Percentiles rank a stretch among this genome's conserved stretches.
Conservation (phyloP, 2,797 vertebrate genomes). For the Anableps anableps region DNA sequence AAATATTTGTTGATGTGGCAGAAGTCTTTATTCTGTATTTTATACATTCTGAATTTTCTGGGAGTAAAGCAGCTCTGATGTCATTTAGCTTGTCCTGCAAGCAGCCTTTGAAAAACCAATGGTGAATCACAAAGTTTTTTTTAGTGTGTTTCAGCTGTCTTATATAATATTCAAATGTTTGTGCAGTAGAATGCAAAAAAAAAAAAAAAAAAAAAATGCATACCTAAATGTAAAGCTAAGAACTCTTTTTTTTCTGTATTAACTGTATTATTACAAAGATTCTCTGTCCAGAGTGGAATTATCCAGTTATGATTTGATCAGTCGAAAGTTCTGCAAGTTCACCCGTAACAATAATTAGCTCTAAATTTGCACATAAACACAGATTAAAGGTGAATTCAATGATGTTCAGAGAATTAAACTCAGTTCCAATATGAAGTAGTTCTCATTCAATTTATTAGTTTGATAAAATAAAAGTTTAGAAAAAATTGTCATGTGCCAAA, state of each 20-base stretch:
- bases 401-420: background rate
- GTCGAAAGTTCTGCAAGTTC: background rate
- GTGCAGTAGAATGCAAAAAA: background rate
- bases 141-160: background rate
- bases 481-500: background rate
- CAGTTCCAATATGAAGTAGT: background rate
- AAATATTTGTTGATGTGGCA: slow-evolving; percentile 1
- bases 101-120: background rate
- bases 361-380: background rate
- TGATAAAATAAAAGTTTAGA: background rate
- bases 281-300: background rate
- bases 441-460: background rate
- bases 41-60: background rate
- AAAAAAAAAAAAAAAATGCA: background rate
- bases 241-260: too few species aligned
- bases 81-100: background rate
- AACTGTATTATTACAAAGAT: background rate
- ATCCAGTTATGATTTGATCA: background rate
- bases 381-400: background rate
- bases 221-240: too few species aligned
- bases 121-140: background rate
- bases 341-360: background rate
- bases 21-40: background rate
- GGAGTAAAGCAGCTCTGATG: background rate
- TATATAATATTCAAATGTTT: background rate